Evolutionary conservation across 2,888 invertebrate species (phyloP).

Genomic region (Tachystola acroxantha): DNA sequence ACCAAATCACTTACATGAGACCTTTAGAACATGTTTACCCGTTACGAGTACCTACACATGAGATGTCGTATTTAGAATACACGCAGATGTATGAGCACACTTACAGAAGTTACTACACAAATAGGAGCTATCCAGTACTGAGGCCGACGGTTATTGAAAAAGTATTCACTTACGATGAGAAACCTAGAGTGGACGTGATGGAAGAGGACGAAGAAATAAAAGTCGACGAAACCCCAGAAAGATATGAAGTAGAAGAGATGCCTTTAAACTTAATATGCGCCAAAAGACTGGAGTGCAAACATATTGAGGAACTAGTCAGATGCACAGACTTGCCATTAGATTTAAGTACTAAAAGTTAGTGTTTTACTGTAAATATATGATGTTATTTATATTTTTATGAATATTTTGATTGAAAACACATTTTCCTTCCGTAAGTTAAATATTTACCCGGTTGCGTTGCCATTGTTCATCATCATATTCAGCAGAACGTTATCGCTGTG

Average conservation of each 20-base stretch:
- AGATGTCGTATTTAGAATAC: conserved; percentile 65
- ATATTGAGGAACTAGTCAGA: conserved; percentile 58
- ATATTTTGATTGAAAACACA: conserved; percentile 13
- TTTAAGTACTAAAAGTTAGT: conserved; percentile 77
- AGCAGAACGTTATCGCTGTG: conserved; percentile 46
- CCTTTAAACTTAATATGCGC: conserved; percentile 65
- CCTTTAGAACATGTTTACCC: conserved; percentile 50
- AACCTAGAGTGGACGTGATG: conserved; percentile 30
- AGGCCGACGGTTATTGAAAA: conserved; percentile 49
- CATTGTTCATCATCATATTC: conserved; percentile 54
- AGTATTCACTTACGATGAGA: conserved; percentile 42
- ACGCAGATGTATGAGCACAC: conserved; percentile 67
- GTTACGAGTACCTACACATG: conserved; percentile 50
- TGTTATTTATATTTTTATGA: conserved; percentile 5
- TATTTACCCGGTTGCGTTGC: conserved; percentile 6
- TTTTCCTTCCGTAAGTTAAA: background rate
- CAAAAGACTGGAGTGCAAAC: conserved; percentile 50
- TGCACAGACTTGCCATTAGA: conserved; percentile 78
- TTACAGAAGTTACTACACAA: conserved; percentile 57
- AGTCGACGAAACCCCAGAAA: conserved; percentile 20
- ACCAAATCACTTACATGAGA: conserved; percentile 46
- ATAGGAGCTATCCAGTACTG: conserved; percentile 43
- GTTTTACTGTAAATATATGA: conserved; percentile 43
- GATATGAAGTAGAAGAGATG: conserved; percentile 43
- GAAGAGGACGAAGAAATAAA: conserved; percentile 16